Base-by-base conservation (phyloP, 2,113 vertebrate genomes). In the Nyctereutes procyonoides region DNA sequence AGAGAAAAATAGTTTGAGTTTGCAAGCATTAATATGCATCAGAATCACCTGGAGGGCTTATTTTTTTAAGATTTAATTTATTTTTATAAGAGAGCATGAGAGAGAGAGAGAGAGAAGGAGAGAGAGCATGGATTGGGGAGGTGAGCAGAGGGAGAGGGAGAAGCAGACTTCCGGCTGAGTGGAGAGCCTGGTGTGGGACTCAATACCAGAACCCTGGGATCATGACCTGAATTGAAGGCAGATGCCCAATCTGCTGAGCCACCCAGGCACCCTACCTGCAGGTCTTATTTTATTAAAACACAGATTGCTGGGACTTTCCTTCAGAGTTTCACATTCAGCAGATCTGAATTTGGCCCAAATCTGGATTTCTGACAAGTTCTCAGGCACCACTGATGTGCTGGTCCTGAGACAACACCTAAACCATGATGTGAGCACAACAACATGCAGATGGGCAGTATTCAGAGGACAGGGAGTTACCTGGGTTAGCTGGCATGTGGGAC, bases 391-490 rank as follows among this genome's bases (percentile, higher is more conserved):
- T 76, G 84, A n/a, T 63, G 15, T 82, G 58, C 63, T 30, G 20
- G n/a, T 30, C 19, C 77, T n/a, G 51, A 24, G n/a, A 20, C 12
- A 26, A 9, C 17, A 58, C 43, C 17, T 3, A 26, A 26, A 16
- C 22, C 65, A 22, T 4, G 10, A 28, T 9, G n/a, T n/a, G 30
- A 43, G 24, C 20, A 85, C 22, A 76, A 14, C 1, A 14, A 48
- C 0, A 28, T 1, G 24, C 13, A 76, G 14, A 35, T 22, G 13
- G 16, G 32, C 24, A 9, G 2, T 19, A 80, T 55, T 79, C 16
- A 26, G 11, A 58, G n/a, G 58, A 77, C 0, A 3, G 58, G 0
- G 2, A 6, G 28, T 22, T 5, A 17, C 2, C 56, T 32, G n/a
- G 22, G 19, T 32, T 28, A 19, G 53, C 67, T 0, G 5, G 9